These are phyloP conservation scores for Saccostrea cuccullata DNA, from an alignment of 1,140 invertebrate genomes.

Conservation along the genomic window DNA sequence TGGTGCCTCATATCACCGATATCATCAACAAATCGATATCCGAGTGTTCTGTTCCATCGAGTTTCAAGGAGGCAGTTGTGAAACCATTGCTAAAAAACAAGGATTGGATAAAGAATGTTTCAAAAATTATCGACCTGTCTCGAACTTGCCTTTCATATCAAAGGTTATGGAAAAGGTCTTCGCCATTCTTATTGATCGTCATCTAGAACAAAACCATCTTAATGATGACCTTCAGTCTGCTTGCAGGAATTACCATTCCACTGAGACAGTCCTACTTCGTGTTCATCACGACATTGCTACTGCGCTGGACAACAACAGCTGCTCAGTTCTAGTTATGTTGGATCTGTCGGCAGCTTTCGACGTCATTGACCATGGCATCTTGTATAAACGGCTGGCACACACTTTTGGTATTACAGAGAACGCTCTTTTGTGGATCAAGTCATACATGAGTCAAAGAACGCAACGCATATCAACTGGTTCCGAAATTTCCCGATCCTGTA, in stretches of 20 bases:
- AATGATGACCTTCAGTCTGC: constrained; percentile 9
- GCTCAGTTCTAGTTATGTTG: neutral
- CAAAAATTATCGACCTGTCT: constrained; percentile 57
- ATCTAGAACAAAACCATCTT: neutral
- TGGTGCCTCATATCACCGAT: constrained; percentile 35
- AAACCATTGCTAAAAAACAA: constrained; percentile 55
- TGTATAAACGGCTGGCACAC: too few relatives aligned
- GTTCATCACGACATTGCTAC: constrained; percentile 32
- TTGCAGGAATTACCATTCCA: neutral
- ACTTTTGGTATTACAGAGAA: too few relatives aligned
- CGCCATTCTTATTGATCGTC: neutral
- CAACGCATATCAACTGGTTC: neutral
- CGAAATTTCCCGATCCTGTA: neutral
- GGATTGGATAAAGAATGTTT: constrained; percentile 50
- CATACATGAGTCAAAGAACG: neutral
- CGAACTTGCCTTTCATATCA: constrained; percentile 50
- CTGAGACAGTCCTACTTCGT: constrained; percentile 25
- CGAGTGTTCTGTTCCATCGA: constrained; percentile 8
- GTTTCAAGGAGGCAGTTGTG: constrained; percentile 42
- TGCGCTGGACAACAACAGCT: constrained; percentile 33
- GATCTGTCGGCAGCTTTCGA: too few relatives aligned
- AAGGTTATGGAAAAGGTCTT: constrained; percentile 51
- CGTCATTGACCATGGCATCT: too few relatives aligned
- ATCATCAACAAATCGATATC: constrained; percentile 45
- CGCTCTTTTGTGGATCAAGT: too few relatives aligned